These are phyloP conservation scores for Oenanthe melanoleuca DNA, from an alignment of 2,113 vertebrate genomes.

Conservation along the genomic window DNA sequence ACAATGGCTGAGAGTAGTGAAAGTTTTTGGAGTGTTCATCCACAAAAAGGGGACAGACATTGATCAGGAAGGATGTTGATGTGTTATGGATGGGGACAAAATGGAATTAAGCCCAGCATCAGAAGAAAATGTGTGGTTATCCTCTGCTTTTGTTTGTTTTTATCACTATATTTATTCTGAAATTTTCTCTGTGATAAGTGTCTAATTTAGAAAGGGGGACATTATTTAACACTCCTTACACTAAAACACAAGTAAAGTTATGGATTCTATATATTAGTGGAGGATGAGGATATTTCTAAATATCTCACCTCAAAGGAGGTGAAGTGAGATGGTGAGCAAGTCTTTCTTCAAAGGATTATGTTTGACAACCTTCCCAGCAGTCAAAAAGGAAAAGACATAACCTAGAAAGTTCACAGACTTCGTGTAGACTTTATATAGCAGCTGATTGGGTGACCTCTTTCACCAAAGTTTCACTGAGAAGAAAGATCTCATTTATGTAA, in stretches of 20 bases:
- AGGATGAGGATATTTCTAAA: background rate
- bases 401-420: conserved; percentile 2
- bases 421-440: background rate
- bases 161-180: background rate
- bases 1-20: background rate
- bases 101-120: background rate
- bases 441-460: background rate
- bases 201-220: background rate
- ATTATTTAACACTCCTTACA: background rate
- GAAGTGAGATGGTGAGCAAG: background rate
- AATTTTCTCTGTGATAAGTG: background rate
- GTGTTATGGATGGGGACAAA: background rate
- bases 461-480: background rate
- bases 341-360: background rate
- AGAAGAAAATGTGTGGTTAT: background rate
- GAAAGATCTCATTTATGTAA: background rate
- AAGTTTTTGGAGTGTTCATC: background rate
- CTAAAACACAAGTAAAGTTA: background rate
- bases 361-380: background rate
- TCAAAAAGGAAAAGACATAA: background rate
- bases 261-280: background rate
- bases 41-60: background rate
- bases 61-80: background rate
- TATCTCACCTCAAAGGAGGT: background rate
- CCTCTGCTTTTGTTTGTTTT: background rate